Percentiles rank a stretch among this genome's conserved stretches.
Conservation (phyloP, 2,113 vertebrate species). For the Mus spicilegus region DNA sequence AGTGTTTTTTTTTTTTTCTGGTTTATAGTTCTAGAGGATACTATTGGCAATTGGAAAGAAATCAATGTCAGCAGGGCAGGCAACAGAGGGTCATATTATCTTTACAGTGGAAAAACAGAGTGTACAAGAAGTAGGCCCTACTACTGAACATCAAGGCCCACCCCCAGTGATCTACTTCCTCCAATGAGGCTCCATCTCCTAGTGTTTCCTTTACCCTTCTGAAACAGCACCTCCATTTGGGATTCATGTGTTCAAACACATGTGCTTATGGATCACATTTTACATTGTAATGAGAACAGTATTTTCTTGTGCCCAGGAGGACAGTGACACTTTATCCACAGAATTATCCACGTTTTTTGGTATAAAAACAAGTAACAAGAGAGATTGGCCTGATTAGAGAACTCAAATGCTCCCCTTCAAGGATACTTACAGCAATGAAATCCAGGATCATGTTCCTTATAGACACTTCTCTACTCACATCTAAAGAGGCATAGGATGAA, state of each 20-base stretch:
- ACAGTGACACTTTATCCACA: not conserved
- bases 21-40: not conserved
- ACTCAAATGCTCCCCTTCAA: not conserved
- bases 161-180: too few species aligned
- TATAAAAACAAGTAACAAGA: not conserved
- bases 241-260: not conserved
- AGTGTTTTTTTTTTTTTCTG: too few species aligned
- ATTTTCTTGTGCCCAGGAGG: not conserved
- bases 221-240: not conserved
- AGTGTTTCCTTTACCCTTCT: not conserved
- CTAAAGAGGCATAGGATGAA: too few species aligned
- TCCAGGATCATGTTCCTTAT: too few species aligned
- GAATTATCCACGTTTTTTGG: not conserved
- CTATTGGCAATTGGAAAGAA: not conserved
- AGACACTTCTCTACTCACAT: too few species aligned
- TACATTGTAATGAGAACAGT: not conserved
- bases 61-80: too few species aligned
- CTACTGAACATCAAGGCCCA: too few species aligned
- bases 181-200: too few species aligned
- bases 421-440: not conserved
- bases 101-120: not conserved
- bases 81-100: too few species aligned
- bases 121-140: not conserved
- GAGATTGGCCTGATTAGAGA: not conserved
- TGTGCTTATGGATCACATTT: not conserved